Evolutionary conservation across 1,140 invertebrate species (phyloP), one percentile per base, ranked within the genome.

Genomic region (Ips typographus): DNA sequence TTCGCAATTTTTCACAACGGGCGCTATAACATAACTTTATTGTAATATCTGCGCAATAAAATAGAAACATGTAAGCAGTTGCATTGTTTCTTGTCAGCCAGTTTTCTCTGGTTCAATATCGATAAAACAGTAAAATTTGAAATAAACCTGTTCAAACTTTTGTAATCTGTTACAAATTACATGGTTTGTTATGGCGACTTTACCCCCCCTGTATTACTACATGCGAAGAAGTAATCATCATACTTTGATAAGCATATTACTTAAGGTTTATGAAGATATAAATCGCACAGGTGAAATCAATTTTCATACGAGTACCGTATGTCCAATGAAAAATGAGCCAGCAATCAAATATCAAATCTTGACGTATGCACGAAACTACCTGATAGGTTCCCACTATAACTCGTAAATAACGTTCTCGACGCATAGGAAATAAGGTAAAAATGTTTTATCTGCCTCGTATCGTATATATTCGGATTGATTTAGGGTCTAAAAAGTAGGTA

Each of bases 41-140:
- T 61, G 58, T 61, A 61, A 61, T 61, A 61, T 22, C 37, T 41
- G 7, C 41, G 58, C 41, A 61, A 61, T 61, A 61, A 61, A 61
- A 61, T 38, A 47, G 42, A 47, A 61, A 38, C 41, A 61, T 43
- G 38, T 61, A 61, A 61, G 58, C 22, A 61, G 58, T 47, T 47
- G 58, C 58, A 61, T 61, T 61, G 58, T 61, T 61, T 61, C 58
- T 7, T 61, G 58, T 61, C 58, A 61, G 58, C 47, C 58, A 43
- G 43, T 61, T 61, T 47, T 47, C 58, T 61, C 40, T 40, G 22
- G 44, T 49, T 61, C 22, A 22, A 43, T 61, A 61, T 61, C 58
- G 58, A 61, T 61, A 61, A 61, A 61, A 61, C 58, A 44, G 47
- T 61, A 61, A 61, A 61, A 61, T 47, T 43, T 61, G 58, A 61